These are phyloP conservation scores for Eutrigla gurnardus DNA, from an alignment of 2,797 vertebrate species.

Conservation along the genomic window DNA sequence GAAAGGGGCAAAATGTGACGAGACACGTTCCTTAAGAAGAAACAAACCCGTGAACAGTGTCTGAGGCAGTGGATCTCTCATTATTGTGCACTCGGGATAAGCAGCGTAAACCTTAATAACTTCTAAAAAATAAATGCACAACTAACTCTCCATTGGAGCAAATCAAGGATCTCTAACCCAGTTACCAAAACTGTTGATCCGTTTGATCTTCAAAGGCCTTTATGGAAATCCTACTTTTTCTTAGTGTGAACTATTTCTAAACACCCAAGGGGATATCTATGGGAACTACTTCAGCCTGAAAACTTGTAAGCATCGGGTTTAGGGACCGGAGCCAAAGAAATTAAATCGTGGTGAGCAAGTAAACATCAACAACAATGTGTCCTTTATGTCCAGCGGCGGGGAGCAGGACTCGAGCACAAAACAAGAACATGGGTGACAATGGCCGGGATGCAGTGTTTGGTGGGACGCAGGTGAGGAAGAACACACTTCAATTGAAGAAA, in stretches of 20 bases:
- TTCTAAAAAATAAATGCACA: not conserved
- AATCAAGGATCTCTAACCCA: slow-evolving; percentile 25
- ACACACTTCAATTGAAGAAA: slow-evolving; percentile 39
- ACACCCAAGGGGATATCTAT: slow-evolving; percentile 22
- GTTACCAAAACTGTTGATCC: slow-evolving; percentile 16
- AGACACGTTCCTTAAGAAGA: slow-evolving; percentile 11
- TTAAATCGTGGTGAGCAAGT: slow-evolving; percentile 39
- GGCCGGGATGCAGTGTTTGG: slow-evolving; percentile 54
- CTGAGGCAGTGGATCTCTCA: not conserved
- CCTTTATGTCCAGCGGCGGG: slow-evolving; percentile 48
- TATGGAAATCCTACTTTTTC: slow-evolving; percentile 24
- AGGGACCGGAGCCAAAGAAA: slow-evolving; percentile 43
- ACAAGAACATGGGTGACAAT: slow-evolving; percentile 64
- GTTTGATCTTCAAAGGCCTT: slow-evolving; percentile 45
- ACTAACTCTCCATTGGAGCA: not conserved
- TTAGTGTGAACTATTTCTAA: slow-evolving; percentile 38
- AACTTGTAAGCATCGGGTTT: slow-evolving; percentile 25
- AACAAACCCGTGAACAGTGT: slow-evolving; percentile 20
- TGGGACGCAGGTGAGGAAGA: slow-evolving; percentile 31
- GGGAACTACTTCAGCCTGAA: slow-evolving; percentile 28
- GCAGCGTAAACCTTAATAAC: not conserved
- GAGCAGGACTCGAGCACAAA: slow-evolving; percentile 35
- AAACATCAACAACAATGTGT: slow-evolving; percentile 63
- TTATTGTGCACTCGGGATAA: slow-evolving; percentile 8
- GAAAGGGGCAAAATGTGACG: slow-evolving; percentile 21